Evolutionary conservation across 2,888 invertebrate species (phyloP).

Genomic region (Apeira syringaria): DNA sequence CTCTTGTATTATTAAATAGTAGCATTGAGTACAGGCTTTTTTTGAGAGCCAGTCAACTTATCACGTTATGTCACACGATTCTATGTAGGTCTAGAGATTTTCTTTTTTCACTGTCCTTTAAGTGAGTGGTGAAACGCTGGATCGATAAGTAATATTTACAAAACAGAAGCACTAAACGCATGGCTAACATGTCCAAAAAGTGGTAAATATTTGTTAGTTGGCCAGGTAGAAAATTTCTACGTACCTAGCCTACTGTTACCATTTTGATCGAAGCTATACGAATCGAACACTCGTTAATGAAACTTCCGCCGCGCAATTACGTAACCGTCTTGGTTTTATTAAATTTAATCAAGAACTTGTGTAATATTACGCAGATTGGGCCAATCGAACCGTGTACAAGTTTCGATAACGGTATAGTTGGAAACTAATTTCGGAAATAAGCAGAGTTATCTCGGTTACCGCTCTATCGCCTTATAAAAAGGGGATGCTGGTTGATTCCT

Average conservation of each 20-base stretch:
- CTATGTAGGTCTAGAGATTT: too few relatives aligned
- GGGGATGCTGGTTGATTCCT: constrained; percentile 63
- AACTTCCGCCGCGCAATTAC: constrained; percentile 77
- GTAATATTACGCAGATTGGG: constrained; percentile 82
- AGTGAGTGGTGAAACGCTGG: too few relatives aligned
- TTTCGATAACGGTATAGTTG: constrained; percentile 80
- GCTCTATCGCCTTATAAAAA: constrained; percentile 72
- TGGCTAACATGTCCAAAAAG: background rate
- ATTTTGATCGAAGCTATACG: constrained; percentile 53
- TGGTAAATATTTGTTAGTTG: background rate
- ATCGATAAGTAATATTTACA: too few relatives aligned
- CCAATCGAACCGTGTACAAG: constrained; percentile 63
- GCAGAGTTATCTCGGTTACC: constrained; percentile 70
- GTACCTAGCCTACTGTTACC: constrained; percentile 3
- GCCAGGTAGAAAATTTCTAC: background rate
- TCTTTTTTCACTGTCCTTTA: too few relatives aligned
- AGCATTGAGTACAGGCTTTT: too few relatives aligned
- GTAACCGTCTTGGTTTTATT: constrained; percentile 81
- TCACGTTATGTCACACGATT: too few relatives aligned
- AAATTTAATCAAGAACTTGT: constrained; percentile 84
- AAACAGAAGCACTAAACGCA: too few relatives aligned
- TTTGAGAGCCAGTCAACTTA: too few relatives aligned
- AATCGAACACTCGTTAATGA: constrained; percentile 81
- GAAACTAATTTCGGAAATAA: constrained; percentile 80
- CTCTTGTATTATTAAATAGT: too few relatives aligned